These are phyloP conservation scores for Synchiropus splendidus DNA, from an alignment of 2,113 vertebrate species.

Conservation along the genomic window DNA sequence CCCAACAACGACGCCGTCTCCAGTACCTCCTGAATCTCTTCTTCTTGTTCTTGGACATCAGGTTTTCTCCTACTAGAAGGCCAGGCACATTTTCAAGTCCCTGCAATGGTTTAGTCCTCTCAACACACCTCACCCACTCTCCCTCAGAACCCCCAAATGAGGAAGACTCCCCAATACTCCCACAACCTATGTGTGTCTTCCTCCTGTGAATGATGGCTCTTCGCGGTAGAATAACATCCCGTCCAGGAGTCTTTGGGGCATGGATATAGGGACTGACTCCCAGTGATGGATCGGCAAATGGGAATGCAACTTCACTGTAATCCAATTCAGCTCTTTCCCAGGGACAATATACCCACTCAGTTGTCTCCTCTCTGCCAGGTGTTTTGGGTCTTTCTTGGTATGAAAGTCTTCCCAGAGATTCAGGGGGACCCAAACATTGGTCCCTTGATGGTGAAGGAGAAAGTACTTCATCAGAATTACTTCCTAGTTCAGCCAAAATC, in stretches of 20 bases:
- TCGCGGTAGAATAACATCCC: slow-evolving; percentile 76
- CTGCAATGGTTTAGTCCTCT: slow-evolving; percentile 50
- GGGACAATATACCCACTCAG: slow-evolving; percentile 60
- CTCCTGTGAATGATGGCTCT: slow-evolving; percentile 27
- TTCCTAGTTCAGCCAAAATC: slow-evolving; percentile 51
- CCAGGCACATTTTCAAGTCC: slow-evolving; percentile 82
- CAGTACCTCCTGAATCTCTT: slow-evolving; percentile 68
- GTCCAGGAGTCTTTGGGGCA: slow-evolving; percentile 89
- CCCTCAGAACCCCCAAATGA: slow-evolving; percentile 23
- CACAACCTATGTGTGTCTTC: slow-evolving; percentile 10
- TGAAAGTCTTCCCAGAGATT: slow-evolving; percentile 26
- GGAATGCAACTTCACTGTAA: slow-evolving; percentile 12
- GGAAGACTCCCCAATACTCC: slow-evolving; percentile 11
- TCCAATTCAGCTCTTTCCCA: slow-evolving; percentile 43
- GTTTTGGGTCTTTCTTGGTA: slow-evolving; percentile 81
- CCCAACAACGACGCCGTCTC: slow-evolving; percentile 46
- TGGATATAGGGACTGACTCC: slow-evolving; percentile 69
- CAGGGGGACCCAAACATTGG: slow-evolving; percentile 3
- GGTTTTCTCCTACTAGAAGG: slow-evolving; percentile 17
- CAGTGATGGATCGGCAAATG: slow-evolving; percentile 68
- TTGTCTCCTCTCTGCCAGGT: slow-evolving; percentile 66
- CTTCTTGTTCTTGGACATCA: slow-evolving; percentile 26
- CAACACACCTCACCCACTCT: neutral
- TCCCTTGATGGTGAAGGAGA: neutral
- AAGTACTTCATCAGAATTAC: slow-evolving; percentile 25